Evolutionary conservation across 2,888 invertebrate genomes (phyloP).

Genomic region (Cerceris ruficornis): DNA sequence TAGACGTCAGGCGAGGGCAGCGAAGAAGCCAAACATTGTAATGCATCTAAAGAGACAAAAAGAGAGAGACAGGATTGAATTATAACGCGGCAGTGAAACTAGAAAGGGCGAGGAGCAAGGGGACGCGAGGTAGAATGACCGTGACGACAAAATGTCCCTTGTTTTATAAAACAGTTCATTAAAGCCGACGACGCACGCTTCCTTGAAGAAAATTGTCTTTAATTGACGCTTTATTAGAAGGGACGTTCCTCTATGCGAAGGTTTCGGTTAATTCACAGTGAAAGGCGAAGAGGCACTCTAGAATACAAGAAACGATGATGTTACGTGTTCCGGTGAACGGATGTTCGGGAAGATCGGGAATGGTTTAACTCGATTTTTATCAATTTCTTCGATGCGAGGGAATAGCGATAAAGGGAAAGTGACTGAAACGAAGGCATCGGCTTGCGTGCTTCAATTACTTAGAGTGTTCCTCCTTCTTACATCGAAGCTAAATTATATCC

Average conservation of each 20-base stretch:
- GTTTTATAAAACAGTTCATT: slow-evolving; percentile 22
- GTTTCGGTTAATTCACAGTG: neutral
- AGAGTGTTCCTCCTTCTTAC: slow-evolving; percentile 3
- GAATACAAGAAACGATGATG: no score
- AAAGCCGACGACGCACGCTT: slow-evolving; percentile 1
- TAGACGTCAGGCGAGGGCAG: slow-evolving; percentile 30
- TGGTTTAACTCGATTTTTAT: slow-evolving; percentile 17
- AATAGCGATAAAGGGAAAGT: slow-evolving; percentile 7
- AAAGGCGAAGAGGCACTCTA: no score
- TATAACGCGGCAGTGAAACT: slow-evolving; percentile 32
- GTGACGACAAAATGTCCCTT: neutral
- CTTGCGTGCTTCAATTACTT: slow-evolving; percentile 28
- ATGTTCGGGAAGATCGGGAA: neutral
- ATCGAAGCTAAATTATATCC: neutral
- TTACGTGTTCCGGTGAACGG: neutral
- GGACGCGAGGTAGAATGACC: neutral
- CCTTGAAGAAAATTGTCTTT: slow-evolving; percentile 2
- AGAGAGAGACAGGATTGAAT: slow-evolving; percentile 39
- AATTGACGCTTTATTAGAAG: neutral
- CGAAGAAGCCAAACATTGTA: slow-evolving; percentile 64
- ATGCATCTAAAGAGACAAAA: slow-evolving; percentile 50
- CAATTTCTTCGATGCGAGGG: slow-evolving; percentile 6
- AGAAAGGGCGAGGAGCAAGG: neutral
- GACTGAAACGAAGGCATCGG: slow-evolving; percentile 6
- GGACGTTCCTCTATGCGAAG: neutral